Evolutionary conservation across 2,888 invertebrate species (phyloP), one percentile per base, ranked within the genome.

Genomic region (Microctonus aethiopoides): DNA sequence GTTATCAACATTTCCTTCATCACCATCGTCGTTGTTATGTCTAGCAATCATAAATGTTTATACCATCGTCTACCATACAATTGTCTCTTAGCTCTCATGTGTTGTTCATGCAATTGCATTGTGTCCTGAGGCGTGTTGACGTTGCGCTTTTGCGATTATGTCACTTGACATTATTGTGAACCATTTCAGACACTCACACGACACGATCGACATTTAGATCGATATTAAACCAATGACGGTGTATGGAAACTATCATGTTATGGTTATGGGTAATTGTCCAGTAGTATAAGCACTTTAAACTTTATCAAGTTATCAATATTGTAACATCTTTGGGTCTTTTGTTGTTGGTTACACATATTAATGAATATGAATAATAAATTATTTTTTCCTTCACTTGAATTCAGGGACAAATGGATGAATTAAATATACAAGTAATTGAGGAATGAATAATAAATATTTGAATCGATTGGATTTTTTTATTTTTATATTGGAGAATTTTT

Each of bases 251-350:
- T n/a, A n/a, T n/a, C n/a, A n/a, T 10, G 36, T 36, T 32, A 52
- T 32, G 51, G 34, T 52, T 52, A 64, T 51, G 63, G 63, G 13
- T 52, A 52, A 64, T 52, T 64, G 63, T 52, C 32, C 52, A 34
- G 52, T 16, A n/a, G n/a, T n/a, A 20, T 29, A 6, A 16, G 26
- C 52, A 29, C n/a, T 52, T 52, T 16, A 26, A 63, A 51, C 51
- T 63, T 64, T 36, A 54, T 64, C 64, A 36, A n/a, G 13, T 26
- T 10, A 32, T n/a, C 32, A 10, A 20, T 57, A 26, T 64, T 64
- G 32, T 26, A 56, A 24, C 24, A 36, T 36, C n/a, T 39, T 39
- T 56, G 36, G n/a, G 20, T 56, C 56, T n/a, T 22, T 26, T 56
- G 39, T 16, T 39, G 26, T 9, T 63, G 4, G 3, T 5, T 29